phyloP scores from a whole-genome alignment of 2,888 invertebrate species.

The Dastarcus helophoroides region DNA sequence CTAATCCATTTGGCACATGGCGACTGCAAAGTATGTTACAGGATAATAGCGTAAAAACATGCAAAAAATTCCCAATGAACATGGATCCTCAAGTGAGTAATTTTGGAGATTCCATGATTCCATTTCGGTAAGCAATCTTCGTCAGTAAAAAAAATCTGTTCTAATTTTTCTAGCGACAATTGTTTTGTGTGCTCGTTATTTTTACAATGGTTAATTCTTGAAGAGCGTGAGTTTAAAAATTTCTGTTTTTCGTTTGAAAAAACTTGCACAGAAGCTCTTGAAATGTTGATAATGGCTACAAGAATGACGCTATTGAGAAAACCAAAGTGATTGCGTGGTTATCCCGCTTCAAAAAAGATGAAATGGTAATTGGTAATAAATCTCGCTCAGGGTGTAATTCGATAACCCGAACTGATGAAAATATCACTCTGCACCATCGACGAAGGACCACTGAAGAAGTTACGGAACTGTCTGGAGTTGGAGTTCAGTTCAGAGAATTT shows the following conservation, averaged over 20 bases:
- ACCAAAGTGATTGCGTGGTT: conserved; percentile 1
- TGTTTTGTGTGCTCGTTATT: neutral
- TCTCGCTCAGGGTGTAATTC: no score
- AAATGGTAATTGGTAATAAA: conserved; percentile 1
- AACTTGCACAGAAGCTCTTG: conserved; percentile 1
- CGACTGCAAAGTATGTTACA: no score
- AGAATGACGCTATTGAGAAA: conserved; percentile 2
- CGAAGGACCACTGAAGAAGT: neutral
- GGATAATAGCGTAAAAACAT: no score
- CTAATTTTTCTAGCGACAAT: no score
- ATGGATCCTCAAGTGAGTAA: no score
- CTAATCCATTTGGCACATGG: no score
- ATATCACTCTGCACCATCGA: neutral
- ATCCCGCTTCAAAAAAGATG: conserved; percentile 1
- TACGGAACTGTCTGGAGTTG: neutral
- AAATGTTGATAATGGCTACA: conserved; percentile 2
- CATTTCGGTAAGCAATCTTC: no score
- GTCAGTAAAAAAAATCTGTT: no score
- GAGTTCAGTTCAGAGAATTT: conserved; percentile 1
- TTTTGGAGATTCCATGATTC: no score
- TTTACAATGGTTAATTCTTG: conserved; percentile 3
- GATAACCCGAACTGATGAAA: no score
- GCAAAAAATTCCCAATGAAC: no score
- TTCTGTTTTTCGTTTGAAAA: neutral
- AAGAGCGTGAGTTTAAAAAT: neutral